Evolutionary conservation across 2,797 vertebrate genomes (phyloP), one percentile per base, ranked within the genome.

Genomic region (Acanthurus tractus): DNA sequence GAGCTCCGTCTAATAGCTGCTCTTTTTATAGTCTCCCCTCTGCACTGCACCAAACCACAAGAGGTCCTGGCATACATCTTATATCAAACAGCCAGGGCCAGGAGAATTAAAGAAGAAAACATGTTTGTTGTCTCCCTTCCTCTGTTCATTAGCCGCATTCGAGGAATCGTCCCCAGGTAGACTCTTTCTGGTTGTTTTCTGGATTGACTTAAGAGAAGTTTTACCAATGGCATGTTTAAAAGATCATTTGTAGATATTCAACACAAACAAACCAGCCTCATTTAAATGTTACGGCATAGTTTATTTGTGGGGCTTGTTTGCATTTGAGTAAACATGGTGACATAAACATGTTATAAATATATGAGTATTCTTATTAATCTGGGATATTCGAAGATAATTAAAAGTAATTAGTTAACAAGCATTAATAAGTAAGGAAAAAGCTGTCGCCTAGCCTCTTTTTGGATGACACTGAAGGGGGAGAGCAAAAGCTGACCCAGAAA

Each of bases 171-270:
- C 91, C 89, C 83, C 81, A 91, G 93, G 91, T 90, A 85, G 67
- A 52, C 70, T 56, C 65, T 79, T 86, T 86, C 75, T 64, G 64
- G 78, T 79, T 74, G 87, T 90, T 94, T 94, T 59, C 88, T 94
- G 92, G 90, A 93, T 78, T 85, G 86, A 87, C 88, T 93, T 93
- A 75, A 90, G 84, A 91, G 86, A 90, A 89, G 56, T 85, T 90
- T 79, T 75, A 86, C 82, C 86, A 85, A 74, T 89, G 85, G 82
- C 81, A 91, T 93, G 87, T 92, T 92, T 94, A 91, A 94, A 93
- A 93, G 88, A 95, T 93, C n/a, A 92, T 94, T 94, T 94, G 92
- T 94, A 88, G 91, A 91, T 86, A 81, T 81, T 93, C 87, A 89
- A 78, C 80, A 89, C 83, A 92, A 93, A 94, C 92, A 93, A 92